Conservation (phyloP, 2,888 invertebrate genomes). For the Amaurobius ferox region DNA sequence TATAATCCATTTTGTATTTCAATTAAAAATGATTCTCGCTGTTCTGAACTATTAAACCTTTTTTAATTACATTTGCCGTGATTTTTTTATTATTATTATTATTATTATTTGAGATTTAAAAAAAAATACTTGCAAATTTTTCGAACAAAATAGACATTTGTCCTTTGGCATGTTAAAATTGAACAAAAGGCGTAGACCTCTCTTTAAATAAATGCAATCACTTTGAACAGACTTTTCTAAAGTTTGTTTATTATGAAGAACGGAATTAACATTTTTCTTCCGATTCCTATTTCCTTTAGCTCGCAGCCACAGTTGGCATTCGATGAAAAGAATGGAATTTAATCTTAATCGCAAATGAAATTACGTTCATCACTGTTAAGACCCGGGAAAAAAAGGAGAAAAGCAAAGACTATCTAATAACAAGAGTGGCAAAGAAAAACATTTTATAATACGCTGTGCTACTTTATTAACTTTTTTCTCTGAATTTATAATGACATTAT, state of each 20-base stretch:
- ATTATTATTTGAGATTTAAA: neutral
- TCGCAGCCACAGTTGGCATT: neutral
- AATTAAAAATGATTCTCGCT: neutral
- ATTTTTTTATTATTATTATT: neutral
- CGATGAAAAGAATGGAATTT: conserved; percentile 31
- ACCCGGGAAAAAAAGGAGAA: conserved; percentile 20
- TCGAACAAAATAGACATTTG: conserved; percentile 11
- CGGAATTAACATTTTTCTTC: conserved; percentile 26
- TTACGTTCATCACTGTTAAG: conserved; percentile 45
- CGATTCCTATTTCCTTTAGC: conserved; percentile 1
- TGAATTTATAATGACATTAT: conserved; percentile 51
- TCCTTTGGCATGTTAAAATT: neutral
- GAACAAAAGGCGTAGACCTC: neutral
- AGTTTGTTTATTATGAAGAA: conserved; percentile 31
- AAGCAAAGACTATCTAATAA: neutral
- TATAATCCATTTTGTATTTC: too few relatives aligned
- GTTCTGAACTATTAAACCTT: neutral
- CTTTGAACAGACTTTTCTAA: neutral
- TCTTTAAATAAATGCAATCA: conserved; percentile 14
- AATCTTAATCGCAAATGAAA: conserved; percentile 56
- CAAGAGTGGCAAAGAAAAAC: conserved; percentile 11
- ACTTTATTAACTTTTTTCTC: conserved; percentile 12
- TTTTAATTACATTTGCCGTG: neutral
- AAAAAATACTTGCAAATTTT: neutral
- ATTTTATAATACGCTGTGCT: conserved; percentile 19